Conservation (phyloP, 2,113 vertebrate genomes). For the Pogonocichla stellata region DNA sequence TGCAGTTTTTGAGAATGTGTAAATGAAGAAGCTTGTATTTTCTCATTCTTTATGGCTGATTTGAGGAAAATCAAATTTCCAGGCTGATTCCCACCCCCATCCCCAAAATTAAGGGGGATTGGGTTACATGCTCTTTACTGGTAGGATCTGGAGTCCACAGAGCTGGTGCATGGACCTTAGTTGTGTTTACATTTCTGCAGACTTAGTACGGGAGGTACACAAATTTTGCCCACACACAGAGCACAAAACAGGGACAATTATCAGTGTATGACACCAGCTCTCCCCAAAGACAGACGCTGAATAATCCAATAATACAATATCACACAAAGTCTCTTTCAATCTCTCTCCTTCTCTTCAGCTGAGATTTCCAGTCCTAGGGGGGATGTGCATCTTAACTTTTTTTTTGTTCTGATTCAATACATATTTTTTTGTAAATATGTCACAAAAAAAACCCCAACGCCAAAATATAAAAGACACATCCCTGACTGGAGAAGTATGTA, state of each 20-base stretch:
- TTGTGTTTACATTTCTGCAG: not conserved
- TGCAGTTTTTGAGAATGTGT: not conserved
- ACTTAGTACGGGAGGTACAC: not conserved
- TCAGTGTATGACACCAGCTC: not conserved
- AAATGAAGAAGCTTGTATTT: slow-evolving; percentile 3
- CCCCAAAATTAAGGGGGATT: not conserved
- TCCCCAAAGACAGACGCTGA: not conserved
- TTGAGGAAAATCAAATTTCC: not conserved
- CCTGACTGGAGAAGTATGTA: not conserved
- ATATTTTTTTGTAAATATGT: not conserved
- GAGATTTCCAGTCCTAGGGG: not conserved
- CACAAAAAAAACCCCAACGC: not conserved
- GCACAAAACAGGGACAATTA: not conserved
- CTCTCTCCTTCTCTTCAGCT: not conserved
- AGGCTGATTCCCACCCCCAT: not conserved
- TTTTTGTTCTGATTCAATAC: not conserved
- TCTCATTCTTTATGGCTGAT: slow-evolving; percentile 8
- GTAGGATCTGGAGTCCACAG: not conserved
- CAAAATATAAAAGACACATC: not conserved
- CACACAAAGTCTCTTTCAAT: not conserved
- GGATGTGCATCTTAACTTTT: rapidly evolving
- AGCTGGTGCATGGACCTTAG: not conserved
- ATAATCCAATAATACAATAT: not conserved
- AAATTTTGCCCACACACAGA: not conserved
- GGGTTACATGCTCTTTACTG: not conserved